phyloP scores from a whole-genome alignment of 2,113 vertebrate species.

The Parus major region DNA sequence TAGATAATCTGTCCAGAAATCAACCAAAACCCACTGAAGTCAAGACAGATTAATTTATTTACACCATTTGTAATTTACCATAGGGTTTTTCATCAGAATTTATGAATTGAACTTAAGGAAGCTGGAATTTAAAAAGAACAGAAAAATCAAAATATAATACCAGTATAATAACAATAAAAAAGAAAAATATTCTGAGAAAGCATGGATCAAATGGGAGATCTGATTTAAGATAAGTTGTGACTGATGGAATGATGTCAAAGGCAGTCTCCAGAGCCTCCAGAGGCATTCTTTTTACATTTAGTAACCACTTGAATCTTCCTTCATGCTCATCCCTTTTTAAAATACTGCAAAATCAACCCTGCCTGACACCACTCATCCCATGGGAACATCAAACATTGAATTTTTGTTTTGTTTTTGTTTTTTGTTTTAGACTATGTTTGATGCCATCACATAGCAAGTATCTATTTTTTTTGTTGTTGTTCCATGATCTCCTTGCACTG shows the following conservation, averaged over 20 bases:
- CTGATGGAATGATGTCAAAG: background rate
- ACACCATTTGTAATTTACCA: background rate
- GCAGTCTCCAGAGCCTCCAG: rapidly evolving
- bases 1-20: background rate
- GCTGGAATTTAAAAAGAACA: background rate
- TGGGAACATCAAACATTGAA: background rate
- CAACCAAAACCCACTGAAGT: background rate
- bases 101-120: background rate
- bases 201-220: background rate
- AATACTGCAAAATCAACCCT: background rate
- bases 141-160: background rate
- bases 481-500: background rate
- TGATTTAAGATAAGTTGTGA: background rate
- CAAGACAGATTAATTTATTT: background rate
- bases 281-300: background rate
- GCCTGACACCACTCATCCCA: background rate
- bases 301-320: background rate
- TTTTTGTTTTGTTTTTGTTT: no score
- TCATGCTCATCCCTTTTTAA: background rate
- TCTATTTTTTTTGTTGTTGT: background rate
- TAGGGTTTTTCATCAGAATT: background rate
- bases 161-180: background rate
- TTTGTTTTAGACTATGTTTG: background rate
- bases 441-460: background rate
- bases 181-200: background rate